Conservation (phyloP, 2,797 vertebrate species). For the Alectoris magna region DNA sequence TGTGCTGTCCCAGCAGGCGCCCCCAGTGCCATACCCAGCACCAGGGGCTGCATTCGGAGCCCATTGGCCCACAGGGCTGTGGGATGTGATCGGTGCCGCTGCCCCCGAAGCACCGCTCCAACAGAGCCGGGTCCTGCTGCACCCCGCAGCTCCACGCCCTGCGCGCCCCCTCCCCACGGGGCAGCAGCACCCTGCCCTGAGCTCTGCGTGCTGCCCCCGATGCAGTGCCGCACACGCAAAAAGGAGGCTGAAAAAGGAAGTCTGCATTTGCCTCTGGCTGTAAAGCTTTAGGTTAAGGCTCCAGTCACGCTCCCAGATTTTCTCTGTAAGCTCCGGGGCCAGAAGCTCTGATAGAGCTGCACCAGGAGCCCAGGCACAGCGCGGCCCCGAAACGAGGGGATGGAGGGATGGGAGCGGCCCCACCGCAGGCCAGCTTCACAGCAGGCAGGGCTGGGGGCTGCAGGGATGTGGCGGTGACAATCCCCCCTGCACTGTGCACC, state of each 20-base stretch:
- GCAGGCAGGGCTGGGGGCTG: background rate
- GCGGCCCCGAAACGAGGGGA: fast-evolving
- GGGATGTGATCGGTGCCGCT: no score
- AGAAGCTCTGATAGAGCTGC: background rate
- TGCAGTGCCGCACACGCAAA: background rate
- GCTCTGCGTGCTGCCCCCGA: background rate
- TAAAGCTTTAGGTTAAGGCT: constrained; percentile 1
- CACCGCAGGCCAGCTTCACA: background rate
- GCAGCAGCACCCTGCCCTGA: no score
- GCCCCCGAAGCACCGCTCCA: no score
- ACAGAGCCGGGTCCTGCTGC: constrained; percentile 20
- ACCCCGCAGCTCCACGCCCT: background rate
- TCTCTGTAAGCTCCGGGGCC: constrained; percentile 6
- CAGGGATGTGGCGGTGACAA: fast-evolving
- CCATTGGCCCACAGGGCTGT: no score
- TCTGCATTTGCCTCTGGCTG: background rate
- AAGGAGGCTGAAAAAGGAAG: background rate
- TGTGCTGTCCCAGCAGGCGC: no score
- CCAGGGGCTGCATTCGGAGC: no score
- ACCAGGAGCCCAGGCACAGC: background rate
- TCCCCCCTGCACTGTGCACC: fast-evolving
- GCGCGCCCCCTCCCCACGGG: fast-evolving
- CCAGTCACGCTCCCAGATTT: background rate
- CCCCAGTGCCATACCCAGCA: no score
- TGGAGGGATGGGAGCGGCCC: background rate